Conservation (phyloP, 2,113 vertebrate genomes). For the Vicugna pacos region DNA sequence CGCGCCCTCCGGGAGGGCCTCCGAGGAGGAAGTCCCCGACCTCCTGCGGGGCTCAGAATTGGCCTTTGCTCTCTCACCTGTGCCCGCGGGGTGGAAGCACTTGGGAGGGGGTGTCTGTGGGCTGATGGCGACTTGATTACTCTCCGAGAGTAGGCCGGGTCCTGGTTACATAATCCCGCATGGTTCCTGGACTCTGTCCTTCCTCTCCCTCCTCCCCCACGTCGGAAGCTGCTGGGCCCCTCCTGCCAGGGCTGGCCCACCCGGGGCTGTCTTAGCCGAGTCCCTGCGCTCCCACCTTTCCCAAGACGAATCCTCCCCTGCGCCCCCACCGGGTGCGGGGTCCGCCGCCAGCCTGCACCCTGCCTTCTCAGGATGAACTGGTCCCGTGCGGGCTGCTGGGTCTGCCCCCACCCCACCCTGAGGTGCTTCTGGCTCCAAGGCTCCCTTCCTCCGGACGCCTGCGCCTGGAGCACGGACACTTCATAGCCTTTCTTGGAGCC, state of each 20-base stretch:
- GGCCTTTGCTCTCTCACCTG: neutral
- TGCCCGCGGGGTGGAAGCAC: rapidly evolving
- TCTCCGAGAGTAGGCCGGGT: rapidly evolving
- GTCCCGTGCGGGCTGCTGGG: rapidly evolving
- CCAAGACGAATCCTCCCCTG: neutral
- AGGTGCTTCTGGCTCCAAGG: neutral
- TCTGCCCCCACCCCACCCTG: neutral
- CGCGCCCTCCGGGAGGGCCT: neutral
- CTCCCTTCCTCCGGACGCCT: neutral
- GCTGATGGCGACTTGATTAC: rapidly evolving
- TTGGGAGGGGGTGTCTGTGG: rapidly evolving
- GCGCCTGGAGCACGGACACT: neutral
- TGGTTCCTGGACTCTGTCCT: neutral
- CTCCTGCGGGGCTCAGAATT: neutral
- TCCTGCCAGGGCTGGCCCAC: neutral
- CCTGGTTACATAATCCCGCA: neutral
- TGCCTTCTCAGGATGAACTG: neutral
- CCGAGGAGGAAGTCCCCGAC: neutral
- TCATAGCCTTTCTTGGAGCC: neutral
- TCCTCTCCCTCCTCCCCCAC: rapidly evolving
- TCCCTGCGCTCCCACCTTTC: neutral
- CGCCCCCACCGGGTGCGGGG: neutral
- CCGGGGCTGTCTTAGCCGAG: neutral
- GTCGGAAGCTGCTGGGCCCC: neutral
- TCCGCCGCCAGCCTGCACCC: rapidly evolving